These are phyloP conservation scores for Phataginus tetradactyla DNA, from an alignment of 2,797 vertebrate genomes.

Conservation along the genomic window DNA sequence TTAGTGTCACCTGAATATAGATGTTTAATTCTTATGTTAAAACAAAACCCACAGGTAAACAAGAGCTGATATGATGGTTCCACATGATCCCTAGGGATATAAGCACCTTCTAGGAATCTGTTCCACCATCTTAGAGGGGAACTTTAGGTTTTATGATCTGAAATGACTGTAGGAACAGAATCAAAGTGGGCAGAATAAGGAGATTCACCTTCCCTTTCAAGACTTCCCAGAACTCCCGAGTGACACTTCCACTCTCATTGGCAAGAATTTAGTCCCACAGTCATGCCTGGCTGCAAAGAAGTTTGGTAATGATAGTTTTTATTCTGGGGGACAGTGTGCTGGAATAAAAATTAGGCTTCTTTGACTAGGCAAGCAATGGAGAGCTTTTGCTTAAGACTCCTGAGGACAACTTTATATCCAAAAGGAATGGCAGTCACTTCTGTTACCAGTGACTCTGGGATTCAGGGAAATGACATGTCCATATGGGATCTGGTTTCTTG, in stretches of 20 bases:
- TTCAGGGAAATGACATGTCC: not conserved
- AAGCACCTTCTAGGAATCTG: not conserved
- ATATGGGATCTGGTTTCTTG: not conserved
- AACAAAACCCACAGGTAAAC: not conserved
- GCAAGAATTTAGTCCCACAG: not conserved
- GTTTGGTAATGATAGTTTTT: not conserved
- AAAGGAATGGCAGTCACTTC: not conserved
- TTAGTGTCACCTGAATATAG: not conserved
- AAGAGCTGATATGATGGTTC: not conserved
- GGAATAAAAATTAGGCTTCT: not conserved
- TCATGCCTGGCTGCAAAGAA: not conserved
- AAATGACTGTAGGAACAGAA: not conserved
- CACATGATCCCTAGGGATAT: not conserved
- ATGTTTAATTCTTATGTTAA: not conserved
- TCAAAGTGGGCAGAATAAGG: not conserved
- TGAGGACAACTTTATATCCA: conserved; percentile 4
- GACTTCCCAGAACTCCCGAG: not conserved
- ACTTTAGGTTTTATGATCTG: not conserved
- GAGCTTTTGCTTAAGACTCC: conserved; percentile 10
- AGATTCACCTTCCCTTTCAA: not conserved
- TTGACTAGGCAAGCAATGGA: not conserved
- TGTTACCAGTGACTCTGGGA: not conserved
- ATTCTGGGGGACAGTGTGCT: not conserved
- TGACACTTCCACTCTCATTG: not conserved
- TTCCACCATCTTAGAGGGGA: not conserved